phyloP scores from a whole-genome alignment of 1,140 invertebrate species.

The Chrysopa pallens region DNA sequence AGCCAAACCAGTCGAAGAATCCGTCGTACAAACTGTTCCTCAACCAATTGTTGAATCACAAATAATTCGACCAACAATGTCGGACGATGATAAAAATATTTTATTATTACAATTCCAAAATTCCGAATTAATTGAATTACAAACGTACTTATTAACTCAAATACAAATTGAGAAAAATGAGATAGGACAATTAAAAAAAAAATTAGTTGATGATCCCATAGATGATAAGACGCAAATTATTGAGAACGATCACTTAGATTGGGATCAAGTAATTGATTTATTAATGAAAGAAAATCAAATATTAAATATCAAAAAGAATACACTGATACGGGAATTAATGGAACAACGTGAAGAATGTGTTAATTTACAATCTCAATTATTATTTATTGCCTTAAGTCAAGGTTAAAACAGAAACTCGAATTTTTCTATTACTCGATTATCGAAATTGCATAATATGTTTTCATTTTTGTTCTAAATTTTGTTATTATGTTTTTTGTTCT shows the following conservation, averaged over 20 bases:
- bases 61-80: neutral
- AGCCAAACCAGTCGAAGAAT: neutral
- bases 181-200: slow-evolving; percentile 11
- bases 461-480: no score
- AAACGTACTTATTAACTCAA: slow-evolving; percentile 10
- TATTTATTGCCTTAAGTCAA: neutral
- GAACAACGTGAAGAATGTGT: slow-evolving; percentile 19
- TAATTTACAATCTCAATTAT: slow-evolving; percentile 10
- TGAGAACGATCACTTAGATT: slow-evolving; percentile 10
- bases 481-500: no score
- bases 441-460: no score
- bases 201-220: slow-evolving; percentile 1
- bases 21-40: neutral
- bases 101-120: slow-evolving; percentile 16
- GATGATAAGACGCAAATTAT: slow-evolving; percentile 1
- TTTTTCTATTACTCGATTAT: no score
- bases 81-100: slow-evolving; percentile 5
- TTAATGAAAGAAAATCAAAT: slow-evolving; percentile 20
- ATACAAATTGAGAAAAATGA: slow-evolving; percentile 15
- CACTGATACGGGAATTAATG: slow-evolving; percentile 20
- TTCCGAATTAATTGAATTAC: slow-evolving; percentile 11
- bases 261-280: slow-evolving; percentile 16
- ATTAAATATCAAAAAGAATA: slow-evolving; percentile 21
- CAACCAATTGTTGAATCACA: neutral
- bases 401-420: neutral